These are phyloP conservation scores for Rissa tridactyla DNA, from an alignment of 2,113 vertebrate species.

Conservation along the genomic window DNA sequence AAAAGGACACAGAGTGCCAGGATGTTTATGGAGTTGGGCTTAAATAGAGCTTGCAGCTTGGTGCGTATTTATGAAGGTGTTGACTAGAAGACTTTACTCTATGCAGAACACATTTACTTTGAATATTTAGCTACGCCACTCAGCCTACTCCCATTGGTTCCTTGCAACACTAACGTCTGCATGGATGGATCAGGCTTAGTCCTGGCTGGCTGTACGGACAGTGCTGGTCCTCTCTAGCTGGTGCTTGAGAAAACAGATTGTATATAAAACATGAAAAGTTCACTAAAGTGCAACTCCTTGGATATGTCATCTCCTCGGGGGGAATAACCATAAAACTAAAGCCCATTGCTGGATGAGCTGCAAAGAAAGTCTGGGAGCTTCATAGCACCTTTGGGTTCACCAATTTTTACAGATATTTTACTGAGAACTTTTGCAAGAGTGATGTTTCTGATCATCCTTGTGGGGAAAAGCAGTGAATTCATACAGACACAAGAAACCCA, in stretches of 20 bases:
- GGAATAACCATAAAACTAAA: neutral
- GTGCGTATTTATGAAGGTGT: constrained; percentile 45
- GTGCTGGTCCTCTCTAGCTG: neutral
- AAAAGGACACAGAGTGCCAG: constrained; percentile 57
- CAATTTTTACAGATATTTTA: neutral
- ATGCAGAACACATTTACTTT: neutral
- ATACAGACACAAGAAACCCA: constrained; percentile 37
- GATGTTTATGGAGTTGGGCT: constrained; percentile 33
- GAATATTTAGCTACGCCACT: neutral
- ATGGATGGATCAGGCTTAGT: neutral
- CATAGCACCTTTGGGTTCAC: constrained; percentile 27
- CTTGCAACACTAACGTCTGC: neutral
- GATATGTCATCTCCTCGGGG: neutral
- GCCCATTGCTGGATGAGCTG: neutral
- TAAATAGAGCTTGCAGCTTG: constrained; percentile 19
- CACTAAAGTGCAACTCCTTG: neutral
- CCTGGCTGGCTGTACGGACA: neutral
- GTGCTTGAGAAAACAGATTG: neutral
- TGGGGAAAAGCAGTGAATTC: neutral
- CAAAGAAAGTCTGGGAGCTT: neutral
- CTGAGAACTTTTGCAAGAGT: constrained; percentile 5
- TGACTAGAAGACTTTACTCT: constrained; percentile 11
- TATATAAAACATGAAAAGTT: neutral
- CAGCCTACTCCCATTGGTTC: neutral
- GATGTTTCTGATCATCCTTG: constrained; percentile 23